Conservation (phyloP, 2,888 invertebrate genomes). For the Clunio marinus region DNA sequence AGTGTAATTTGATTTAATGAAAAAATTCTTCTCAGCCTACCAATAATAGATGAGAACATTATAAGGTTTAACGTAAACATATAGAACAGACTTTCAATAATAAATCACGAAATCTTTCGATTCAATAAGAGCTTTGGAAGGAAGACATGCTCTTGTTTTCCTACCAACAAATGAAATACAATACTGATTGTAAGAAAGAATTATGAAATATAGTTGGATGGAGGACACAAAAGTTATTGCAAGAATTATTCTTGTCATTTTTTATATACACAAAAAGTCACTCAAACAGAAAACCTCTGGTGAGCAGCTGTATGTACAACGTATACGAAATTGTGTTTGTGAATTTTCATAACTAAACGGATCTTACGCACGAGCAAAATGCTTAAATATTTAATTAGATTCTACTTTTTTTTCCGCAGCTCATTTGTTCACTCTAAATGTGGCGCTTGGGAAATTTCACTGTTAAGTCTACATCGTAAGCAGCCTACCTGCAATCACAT, state of each 20-base stretch:
- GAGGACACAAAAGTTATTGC: no score
- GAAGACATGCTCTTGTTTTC: not conserved
- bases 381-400: not conserved
- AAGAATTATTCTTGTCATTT: no score
- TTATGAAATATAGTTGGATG: not conserved
- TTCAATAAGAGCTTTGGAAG: not conserved
- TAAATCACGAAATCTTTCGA: slow-evolving; percentile 11
- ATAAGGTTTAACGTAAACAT: not conserved
- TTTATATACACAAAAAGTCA: no score
- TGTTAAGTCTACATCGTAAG: no score
- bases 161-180: not conserved
- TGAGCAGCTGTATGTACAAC: no score
- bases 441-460: no score
- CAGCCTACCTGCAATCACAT: no score
- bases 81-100: not conserved
- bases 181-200: not conserved
- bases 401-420: not conserved
- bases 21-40: no score
- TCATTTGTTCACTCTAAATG: no score
- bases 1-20: slow-evolving; percentile 36
- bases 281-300: no score
- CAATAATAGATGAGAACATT: not conserved
- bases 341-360: not conserved
- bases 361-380: not conserved
- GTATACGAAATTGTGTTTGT: not conserved